These are phyloP conservation scores for Ectropis grisescens DNA, from an alignment of 1,140 invertebrate species.

Conservation along the genomic window DNA sequence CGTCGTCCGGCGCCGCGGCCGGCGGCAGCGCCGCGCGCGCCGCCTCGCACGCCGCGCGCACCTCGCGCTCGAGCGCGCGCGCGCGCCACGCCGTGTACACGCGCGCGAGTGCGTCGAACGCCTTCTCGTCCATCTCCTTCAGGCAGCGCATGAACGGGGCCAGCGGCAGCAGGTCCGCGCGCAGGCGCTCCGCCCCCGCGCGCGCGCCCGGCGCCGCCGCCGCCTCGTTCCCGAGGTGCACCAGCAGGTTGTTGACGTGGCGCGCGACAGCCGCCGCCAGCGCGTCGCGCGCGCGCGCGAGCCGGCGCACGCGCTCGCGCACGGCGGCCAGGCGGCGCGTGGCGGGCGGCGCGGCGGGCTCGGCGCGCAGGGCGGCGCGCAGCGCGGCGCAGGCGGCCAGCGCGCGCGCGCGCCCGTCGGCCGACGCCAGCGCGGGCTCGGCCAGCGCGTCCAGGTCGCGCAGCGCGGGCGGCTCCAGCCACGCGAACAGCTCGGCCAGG, in stretches of 20 bases:
- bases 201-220: slow-evolving; percentile 73
- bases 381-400: slow-evolving; percentile 85
- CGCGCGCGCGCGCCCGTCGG: slow-evolving; percentile 82
- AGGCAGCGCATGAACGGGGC: slow-evolving; percentile 93
- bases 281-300: slow-evolving; percentile 82
- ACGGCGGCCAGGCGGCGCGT: slow-evolving; percentile 74
- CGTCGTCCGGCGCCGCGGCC: slow-evolving; percentile 12
- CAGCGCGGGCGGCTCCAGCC: slow-evolving; percentile 38
- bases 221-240: slow-evolving; percentile 80
- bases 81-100: slow-evolving; percentile 42
- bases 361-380: slow-evolving; percentile 81
- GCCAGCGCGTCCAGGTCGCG: slow-evolving; percentile 26
- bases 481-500: slow-evolving; percentile 23
- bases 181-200: too few relatives aligned
- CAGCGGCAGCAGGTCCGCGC: slow-evolving; percentile 87
- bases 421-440: slow-evolving; percentile 72
- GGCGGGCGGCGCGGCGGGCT: slow-evolving; percentile 11
- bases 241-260: slow-evolving; percentile 94
- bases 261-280: slow-evolving; percentile 87
- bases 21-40: too few relatives aligned
- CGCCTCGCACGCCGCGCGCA: slow-evolving; percentile 26
- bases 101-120: slow-evolving; percentile 81
- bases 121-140: slow-evolving; percentile 86
- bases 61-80: slow-evolving; percentile 44
- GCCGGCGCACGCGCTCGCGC: slow-evolving; percentile 88